Base-by-base conservation (phyloP, 1,140 invertebrate species). In the Andrena cerasifolii region DNA sequence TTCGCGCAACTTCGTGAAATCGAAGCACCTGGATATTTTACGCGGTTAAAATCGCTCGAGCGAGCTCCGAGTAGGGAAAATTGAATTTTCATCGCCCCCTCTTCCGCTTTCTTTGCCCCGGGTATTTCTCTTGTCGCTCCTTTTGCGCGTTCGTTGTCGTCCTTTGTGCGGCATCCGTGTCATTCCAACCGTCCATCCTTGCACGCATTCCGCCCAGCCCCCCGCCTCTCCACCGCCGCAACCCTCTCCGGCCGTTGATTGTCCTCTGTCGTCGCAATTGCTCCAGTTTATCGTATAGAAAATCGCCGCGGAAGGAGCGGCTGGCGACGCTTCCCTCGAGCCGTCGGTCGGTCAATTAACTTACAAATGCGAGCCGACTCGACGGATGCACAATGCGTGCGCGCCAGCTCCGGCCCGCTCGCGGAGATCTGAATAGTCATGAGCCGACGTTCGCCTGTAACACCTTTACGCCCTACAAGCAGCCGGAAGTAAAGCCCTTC, bases 341-440 rank as follows among this genome's bases (percentile, higher is more conserved):
- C 43, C 47, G 47, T 31, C 26, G 16, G 49, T 49, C 31, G 73
- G 53, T 58, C 63, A 58, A 68, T 76, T 76, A 76, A 76, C 63
- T 76, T 76, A 68, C 53, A 58, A 76, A 76, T 62, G 53, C 56
- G 65, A 58, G 58, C 45, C 68, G 43, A 56, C 61, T 53, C 26
- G 62, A 18, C 10, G 16, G 18, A 31, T 7, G 36, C 21, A 47
- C 47, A 65, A 74, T 74, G 61, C 51, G 1, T 12, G 51, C 51
- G 36, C 12, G 24, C 8, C 21, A 36, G 36, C 10, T 10, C 36
- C n/a, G 31, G 21, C 16, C 54, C 26, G 26, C 49, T 28, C 33
- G 40, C 21, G 63, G 53, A 68, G 18, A 59, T 68, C 43, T 76
- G 73, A 76, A 76, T 76, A 76, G 65, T 66, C 71, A 73, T 65